A percentile compares a stretch with the other conserved stretches of the same genome.
These are phyloP conservation scores for Neodontobutis hainanensis DNA, from an alignment of 2,113 vertebrate species.

Conservation along the genomic window DNA sequence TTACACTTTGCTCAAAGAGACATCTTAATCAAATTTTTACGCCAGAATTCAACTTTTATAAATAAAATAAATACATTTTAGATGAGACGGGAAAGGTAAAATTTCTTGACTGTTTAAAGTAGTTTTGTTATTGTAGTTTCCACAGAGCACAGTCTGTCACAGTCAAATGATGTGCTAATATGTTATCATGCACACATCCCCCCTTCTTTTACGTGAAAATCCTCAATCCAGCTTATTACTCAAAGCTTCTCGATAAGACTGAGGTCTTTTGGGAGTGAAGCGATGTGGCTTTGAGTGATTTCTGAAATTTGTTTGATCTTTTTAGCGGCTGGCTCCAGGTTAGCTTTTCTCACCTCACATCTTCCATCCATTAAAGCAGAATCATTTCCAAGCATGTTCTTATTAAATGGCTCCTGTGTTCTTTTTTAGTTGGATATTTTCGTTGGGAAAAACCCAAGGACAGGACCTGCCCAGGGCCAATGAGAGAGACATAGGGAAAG, in stretches of 20 bases:
- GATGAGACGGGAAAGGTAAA: too few relatives aligned
- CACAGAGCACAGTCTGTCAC: conserved; percentile 22
- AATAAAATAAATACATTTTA: too few relatives aligned
- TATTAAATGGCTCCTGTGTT: conserved; percentile 75
- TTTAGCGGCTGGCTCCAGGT: conserved; percentile 66
- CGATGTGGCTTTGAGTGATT: conserved; percentile 63
- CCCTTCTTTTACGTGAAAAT: conserved; percentile 14
- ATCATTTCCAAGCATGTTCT: conserved; percentile 65
- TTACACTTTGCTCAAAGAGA: too few relatives aligned
- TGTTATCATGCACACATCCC: conserved; percentile 47
- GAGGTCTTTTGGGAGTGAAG: conserved; percentile 57
- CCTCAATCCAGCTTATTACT: conserved; percentile 65
- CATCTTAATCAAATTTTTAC: too few relatives aligned
- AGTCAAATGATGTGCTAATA: conserved; percentile 54
- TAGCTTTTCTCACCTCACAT: conserved; percentile 64
- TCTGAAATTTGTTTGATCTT: conserved; percentile 58
- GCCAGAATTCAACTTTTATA: too few relatives aligned
- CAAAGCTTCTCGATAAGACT: conserved; percentile 42
- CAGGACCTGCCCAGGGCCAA: conserved; percentile 68
- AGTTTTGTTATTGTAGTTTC: too few relatives aligned
- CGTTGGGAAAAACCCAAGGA: conserved; percentile 67
- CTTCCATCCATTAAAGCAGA: conserved; percentile 67
- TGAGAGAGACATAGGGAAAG: conserved; percentile 30
- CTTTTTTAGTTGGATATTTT: conserved; percentile 72
- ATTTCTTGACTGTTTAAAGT: too few relatives aligned